phyloP scores from a whole-genome alignment of 2,888 invertebrate genomes.

The Hetaerina titia region DNA sequence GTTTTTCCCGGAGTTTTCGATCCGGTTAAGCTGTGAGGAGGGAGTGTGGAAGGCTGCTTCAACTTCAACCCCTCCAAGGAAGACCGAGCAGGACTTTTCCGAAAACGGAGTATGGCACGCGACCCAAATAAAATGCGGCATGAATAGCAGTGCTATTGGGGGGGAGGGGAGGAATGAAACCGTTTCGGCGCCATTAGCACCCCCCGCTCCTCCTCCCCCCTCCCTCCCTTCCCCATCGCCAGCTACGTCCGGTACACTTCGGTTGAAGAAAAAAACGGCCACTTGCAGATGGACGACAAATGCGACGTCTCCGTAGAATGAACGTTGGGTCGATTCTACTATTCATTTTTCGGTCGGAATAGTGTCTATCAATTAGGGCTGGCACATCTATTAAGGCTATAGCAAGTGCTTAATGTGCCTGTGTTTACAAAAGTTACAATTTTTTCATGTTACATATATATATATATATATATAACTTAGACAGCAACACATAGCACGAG shows the following conservation, averaged over 20 bases:
- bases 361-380: no score
- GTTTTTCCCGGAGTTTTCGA: background rate
- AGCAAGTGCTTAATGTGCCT: no score
- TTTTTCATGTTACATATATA: no score
- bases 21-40: background rate
- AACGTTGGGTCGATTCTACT: no score
- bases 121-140: background rate
- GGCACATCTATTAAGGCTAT: no score
- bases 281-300: background rate
- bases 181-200: slow-evolving; percentile 5
- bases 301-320: no score
- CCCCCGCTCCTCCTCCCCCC: background rate
- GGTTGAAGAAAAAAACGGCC: background rate
- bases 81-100: background rate
- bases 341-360: no score
- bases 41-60: background rate
- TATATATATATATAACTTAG: no score
- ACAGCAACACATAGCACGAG: no score
- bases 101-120: background rate
- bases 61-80: background rate
- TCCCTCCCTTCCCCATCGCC: background rate
- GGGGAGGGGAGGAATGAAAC: background rate
- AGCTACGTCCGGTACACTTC: background rate
- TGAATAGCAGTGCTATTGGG: background rate
- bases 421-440: no score